Evolutionary conservation across 1,140 invertebrate species (phyloP).

Genomic region (Drosophila albomicans): DNA sequence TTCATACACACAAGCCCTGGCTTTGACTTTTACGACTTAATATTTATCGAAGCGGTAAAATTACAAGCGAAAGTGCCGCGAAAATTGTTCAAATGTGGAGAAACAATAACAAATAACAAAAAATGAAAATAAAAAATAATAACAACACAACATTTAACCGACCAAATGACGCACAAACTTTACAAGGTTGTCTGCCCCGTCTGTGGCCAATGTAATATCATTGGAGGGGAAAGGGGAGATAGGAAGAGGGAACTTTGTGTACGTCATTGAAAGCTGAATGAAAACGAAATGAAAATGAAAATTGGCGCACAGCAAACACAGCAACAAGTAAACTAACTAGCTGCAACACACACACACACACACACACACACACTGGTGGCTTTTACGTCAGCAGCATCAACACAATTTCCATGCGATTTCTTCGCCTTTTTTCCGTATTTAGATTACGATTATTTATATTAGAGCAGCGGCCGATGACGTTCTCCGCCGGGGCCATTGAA

Average conservation of each 20-base stretch:
- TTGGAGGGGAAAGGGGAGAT: background rate
- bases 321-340: constrained; percentile 12
- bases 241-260: constrained; percentile 28
- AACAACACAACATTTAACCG: constrained; percentile 37
- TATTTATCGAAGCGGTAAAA: constrained; percentile 47
- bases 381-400: constrained; percentile 56
- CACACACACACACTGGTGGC: constrained; percentile 3
- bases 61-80: constrained; percentile 51
- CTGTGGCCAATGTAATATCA: constrained; percentile 53
- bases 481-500: constrained; percentile 27
- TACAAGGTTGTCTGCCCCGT: constrained; percentile 70
- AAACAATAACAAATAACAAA: constrained; percentile 46
- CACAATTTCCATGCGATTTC: constrained; percentile 15
- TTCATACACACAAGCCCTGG: constrained; percentile 9
- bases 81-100: constrained; percentile 43
- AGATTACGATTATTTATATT: constrained; percentile 73
- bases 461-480: constrained; percentile 56
- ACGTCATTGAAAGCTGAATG: constrained; percentile 76
- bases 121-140: constrained; percentile 20
- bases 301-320: constrained; percentile 49
- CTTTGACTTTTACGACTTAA: constrained; percentile 45
- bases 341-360: background rate
- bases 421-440: constrained; percentile 51
- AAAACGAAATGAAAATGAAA: constrained; percentile 72
- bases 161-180: constrained; percentile 75